A percentile compares a stretch with the other conserved stretches of the same genome.
phyloP scores from a whole-genome alignment of 2,888 invertebrate genomes.

The Helicoverpa assulta region DNA sequence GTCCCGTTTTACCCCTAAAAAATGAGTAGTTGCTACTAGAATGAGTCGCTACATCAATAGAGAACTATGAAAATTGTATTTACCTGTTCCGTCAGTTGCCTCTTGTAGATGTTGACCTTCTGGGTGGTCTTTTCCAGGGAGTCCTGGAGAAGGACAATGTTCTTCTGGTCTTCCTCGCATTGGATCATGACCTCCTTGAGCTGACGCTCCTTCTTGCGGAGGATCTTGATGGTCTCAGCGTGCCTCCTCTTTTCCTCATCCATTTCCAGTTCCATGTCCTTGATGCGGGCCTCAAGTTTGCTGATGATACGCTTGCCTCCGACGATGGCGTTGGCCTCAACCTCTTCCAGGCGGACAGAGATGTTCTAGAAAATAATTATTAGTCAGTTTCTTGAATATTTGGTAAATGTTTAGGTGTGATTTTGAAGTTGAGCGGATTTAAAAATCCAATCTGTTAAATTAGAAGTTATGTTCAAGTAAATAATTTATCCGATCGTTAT shows the following conservation, averaged over 20 bases:
- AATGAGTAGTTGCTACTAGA: too few species aligned
- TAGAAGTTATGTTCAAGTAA: too few species aligned
- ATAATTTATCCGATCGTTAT: not conserved
- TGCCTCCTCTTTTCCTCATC: conserved; percentile 99
- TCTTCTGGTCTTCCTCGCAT: conserved; percentile 99
- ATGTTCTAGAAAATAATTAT: conserved; percentile 91
- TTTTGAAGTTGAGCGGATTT: not conserved
- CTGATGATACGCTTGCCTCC: conserved; percentile 99
- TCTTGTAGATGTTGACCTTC: conserved; percentile 98
- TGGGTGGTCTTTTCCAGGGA: conserved; percentile 95
- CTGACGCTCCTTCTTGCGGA: conserved; percentile 99
- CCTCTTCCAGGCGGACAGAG: conserved; percentile 97
- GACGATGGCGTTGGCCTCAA: conserved; percentile 98
- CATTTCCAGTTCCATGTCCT: conserved; percentile 97
- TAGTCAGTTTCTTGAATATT: not conserved
- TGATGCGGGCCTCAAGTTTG: conserved; percentile 98
- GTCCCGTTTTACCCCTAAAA: too few species aligned
- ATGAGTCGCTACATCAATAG: too few species aligned
- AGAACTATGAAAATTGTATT: conserved; percentile 15
- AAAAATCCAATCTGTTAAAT: too few species aligned
- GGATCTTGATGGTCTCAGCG: conserved; percentile 98
- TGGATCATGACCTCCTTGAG: conserved; percentile 98
- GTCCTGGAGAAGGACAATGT: conserved; percentile 97
- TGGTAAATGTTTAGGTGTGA: not conserved
- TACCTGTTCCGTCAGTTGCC: conserved; percentile 98